These are phyloP conservation scores for Loris lydekkerianus DNA, from an alignment of 2,797 vertebrate genomes.

Conservation along the genomic window DNA sequence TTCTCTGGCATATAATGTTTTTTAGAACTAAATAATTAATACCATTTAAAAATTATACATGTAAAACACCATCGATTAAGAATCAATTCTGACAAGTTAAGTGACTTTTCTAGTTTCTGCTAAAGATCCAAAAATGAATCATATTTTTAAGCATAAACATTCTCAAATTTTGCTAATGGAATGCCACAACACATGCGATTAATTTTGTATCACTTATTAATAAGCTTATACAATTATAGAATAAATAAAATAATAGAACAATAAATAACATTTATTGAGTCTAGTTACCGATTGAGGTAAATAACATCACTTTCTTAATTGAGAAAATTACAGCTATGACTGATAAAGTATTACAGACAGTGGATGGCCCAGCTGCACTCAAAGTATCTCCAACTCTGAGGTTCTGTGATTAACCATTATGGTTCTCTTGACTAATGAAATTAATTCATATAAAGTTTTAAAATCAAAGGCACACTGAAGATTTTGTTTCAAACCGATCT, in stretches of 20 bases:
- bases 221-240: background rate
- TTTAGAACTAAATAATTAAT: background rate
- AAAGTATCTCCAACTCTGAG: background rate
- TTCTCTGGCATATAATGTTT: background rate
- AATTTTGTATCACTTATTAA: background rate
- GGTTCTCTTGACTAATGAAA: background rate
- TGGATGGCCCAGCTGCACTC: background rate
- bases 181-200: background rate
- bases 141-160: slow-evolving; percentile 3
- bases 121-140: background rate
- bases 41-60: background rate
- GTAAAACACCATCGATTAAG: background rate
- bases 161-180: slow-evolving; percentile 47
- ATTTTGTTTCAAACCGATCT: background rate
- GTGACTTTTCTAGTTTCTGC: background rate
- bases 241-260: background rate
- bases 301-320: background rate
- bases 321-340: background rate
- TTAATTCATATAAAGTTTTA: background rate
- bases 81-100: background rate
- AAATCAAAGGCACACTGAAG: background rate
- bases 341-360: background rate
- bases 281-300: background rate
- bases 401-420: background rate
- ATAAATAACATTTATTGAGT: background rate